Base-by-base conservation (phyloP, 2,888 invertebrate species). In the Steromphala cineraria region DNA sequence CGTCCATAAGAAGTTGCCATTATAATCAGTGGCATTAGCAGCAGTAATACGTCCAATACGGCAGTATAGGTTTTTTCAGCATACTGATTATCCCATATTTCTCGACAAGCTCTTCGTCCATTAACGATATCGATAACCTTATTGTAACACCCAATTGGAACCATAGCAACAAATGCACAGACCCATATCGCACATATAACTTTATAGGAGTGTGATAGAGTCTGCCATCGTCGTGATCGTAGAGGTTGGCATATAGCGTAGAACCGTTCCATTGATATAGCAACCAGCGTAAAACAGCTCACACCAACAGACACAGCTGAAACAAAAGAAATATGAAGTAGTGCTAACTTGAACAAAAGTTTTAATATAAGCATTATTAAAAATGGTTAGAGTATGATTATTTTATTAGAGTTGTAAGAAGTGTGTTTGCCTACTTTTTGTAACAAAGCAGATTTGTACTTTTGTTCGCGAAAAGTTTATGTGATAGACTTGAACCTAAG, bases 181-280 rank as follows among this genome's bases (percentile, higher is more conserved):
- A 95, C 90, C 93, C 93, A 93, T 53, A 92, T 90, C 8, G 84
- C 86, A 13, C 86, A 82, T 67, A 92, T 95, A 78, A 90, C 90
- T 90, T 95, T 95, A 92, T 96, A 96, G 52, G 96, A 96, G 92
- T 96, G 96, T 78, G 95, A 95, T 82, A 90, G 83, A 0, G 96
- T 96, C 93, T 96, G 96, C 96, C 96, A 96, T 79, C 95, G 94
- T 53, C 96, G 93, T 0, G 96, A 96, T 78, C 95, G 94, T 67
- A 96, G 92, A 0, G 96, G 96, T 93, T 96, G 95, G 90, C 96
- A 96, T 87, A 96, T 96, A 84, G 96, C 96, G 92, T 96, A 96
- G 93, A 96, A 96, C 13, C 97, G 94, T 91, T 96, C 96, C 86
- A 96, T 95, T 4, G 96, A 96, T 86, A 96, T 96, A 53, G 96